A percentile compares a stretch with the other conserved stretches of the same genome.
Conservation (phyloP, 1,140 invertebrate species). For the Phortica variegata region DNA sequence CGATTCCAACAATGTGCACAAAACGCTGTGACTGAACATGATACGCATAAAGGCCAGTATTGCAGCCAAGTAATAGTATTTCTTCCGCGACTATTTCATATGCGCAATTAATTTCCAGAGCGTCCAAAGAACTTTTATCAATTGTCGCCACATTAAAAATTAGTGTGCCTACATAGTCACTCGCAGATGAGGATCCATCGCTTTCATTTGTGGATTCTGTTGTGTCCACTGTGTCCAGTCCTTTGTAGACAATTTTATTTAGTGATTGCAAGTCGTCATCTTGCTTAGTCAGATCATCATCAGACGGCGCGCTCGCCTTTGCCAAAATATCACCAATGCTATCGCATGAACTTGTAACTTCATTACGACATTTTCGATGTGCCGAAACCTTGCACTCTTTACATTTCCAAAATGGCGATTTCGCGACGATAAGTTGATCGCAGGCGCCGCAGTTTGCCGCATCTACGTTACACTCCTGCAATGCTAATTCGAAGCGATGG, state of each 20-base stretch:
- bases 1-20: conserved; percentile 65
- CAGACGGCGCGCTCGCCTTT: conserved; percentile 10
- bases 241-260: conserved; percentile 22
- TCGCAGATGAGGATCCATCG: neutral
- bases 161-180: conserved; percentile 34
- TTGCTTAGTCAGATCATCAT: conserved; percentile 7
- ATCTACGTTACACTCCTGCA: conserved; percentile 30
- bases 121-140: neutral
- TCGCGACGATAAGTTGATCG: conserved; percentile 28
- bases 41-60: conserved; percentile 46
- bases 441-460: conserved; percentile 30
- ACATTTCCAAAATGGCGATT: conserved; percentile 46
- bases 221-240: conserved; percentile 18
- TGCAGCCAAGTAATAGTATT: conserved; percentile 44
- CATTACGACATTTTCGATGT: conserved; percentile 42
- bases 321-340: conserved; percentile 1
- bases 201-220: conserved; percentile 6
- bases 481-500: conserved; percentile 48
- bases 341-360: conserved; percentile 31
- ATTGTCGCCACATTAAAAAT: conserved; percentile 21
- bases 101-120: conserved; percentile 45
- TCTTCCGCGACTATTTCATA: conserved; percentile 45
- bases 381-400: conserved; percentile 43
- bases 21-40: conserved; percentile 47
- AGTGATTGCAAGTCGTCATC: conserved; percentile 12